phyloP scores from a whole-genome alignment of 2,888 invertebrate genomes.

The Microdon myrmicae region DNA sequence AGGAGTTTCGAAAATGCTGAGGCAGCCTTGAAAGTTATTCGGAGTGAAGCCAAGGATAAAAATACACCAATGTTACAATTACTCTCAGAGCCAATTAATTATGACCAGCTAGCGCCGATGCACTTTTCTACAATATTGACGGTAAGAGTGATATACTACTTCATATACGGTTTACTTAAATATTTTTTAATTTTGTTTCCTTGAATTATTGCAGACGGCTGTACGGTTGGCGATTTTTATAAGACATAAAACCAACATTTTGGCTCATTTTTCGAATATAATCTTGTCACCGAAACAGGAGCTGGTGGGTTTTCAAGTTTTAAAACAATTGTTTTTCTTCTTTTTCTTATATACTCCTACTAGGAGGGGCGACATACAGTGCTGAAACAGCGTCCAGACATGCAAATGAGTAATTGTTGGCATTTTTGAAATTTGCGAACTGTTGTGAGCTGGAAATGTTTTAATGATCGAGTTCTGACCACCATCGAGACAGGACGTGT shows the following conservation, averaged over 20 bases:
- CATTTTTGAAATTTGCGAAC: no score
- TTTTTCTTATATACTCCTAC: no score
- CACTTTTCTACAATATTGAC: conserved; percentile 21
- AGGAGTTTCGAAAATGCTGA: conserved; percentile 8
- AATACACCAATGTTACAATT: conserved; percentile 13
- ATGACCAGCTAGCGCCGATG: conserved; percentile 6
- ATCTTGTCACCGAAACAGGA: no score
- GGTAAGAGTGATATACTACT: not conserved
- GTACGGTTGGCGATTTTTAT: conserved; percentile 15
- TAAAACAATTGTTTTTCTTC: not conserved
- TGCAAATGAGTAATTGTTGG: no score
- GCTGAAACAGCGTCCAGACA: no score
- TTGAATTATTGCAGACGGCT: conserved; percentile 6
- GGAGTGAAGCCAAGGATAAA: conserved; percentile 4
- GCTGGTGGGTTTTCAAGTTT: conserved; percentile 1
- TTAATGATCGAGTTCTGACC: no score
- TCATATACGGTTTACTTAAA: not conserved
- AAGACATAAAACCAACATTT: conserved; percentile 11
- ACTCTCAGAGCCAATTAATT: conserved; percentile 8
- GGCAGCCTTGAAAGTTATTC: conserved; percentile 9
- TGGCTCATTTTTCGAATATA: no score
- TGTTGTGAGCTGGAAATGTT: no score
- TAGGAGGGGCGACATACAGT: no score
- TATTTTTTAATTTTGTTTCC: not conserved
- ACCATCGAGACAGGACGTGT: no score